Base-by-base conservation (phyloP, 1,140 invertebrate species). In the Cydia pomonella region DNA sequence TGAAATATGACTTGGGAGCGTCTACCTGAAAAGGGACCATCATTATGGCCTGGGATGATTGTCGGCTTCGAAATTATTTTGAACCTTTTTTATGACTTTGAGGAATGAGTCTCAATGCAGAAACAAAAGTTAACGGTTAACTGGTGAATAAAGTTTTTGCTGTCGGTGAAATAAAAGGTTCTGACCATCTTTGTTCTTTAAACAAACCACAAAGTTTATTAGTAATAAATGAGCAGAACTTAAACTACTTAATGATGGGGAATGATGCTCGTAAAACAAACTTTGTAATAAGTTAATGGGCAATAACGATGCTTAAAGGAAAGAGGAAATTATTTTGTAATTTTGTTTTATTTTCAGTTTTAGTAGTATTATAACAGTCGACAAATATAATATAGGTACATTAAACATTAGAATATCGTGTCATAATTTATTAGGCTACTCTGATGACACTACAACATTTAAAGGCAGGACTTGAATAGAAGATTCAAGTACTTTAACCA, bases 11-110 rank as follows among this genome's bases (percentile, higher is more conserved):
- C 88, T 89, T 88, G 82, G 84, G 86, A 84, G 85, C 81, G 79
- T 86, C 88, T 92, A 92, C 90, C 90, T 92, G 90, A 84, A 85
- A 84, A 85, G 83, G 90, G 86, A 85, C 87, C 86, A 82, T 92
- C 89, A 90, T 92, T 90, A 92, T 86, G 81, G 77, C 75, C 80
- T 73, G 72, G 79, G 76, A 86, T 87, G 87, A 91, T 92, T 89
- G 90, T 91, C 88, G 90, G 90, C 87, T 79, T 80, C 83, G 76
- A 84, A 86, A 87, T 89, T 77, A 87, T 91, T 87, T 87, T 79
- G 80, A 79, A 85, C 77, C 66, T 87, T 85, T 87, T 91, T 86
- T 84, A 84, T 80, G 76, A 79, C 75, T 73, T 72, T 80, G 53
- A 44, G 72, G 50, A 66, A 72, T 72, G 74, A 71, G 71, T 44